Evolutionary conservation across 1,140 invertebrate genomes (phyloP), one percentile per base, ranked within the genome.

Genomic region (Anastrepha obliqua): DNA sequence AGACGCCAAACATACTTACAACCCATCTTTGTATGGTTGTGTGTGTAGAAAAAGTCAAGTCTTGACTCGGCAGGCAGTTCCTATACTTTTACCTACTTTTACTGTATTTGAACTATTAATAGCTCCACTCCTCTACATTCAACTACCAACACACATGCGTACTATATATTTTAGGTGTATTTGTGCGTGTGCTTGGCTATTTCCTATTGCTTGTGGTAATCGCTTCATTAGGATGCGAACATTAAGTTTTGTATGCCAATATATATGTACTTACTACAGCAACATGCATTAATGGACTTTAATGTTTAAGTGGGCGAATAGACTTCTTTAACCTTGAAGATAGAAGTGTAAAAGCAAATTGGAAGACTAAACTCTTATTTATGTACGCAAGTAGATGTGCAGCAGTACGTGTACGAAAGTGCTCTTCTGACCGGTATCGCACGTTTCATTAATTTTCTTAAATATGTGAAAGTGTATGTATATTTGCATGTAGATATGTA

Each of bases 141-240:
- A 17, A 51, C 47, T 62, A 81, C 9, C n/a, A 62, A 17, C 13
- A 62, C 60, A 20, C 11, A 17, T 55, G 1, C 47, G 2, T 47
- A 20, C 11, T n/a, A 42, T 65, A 8, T 65, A 9, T 44, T 44
- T 44, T 42, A 55, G 51, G n/a, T 55, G 9, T 29, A 15, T 20
- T 51, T 3, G 8, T 78, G 15, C 70, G 74, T 81, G 15, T 29
- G 44, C n/a, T 29, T 7, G 67, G 8, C 44, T 42, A 20, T 20
- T 81, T 55, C 17, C 47, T 20, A 29, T 81, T 81, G 44, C 74
- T 51, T 81, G 74, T 11, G 74, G 47, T 81, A 81, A 81, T 81
- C 74, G 74, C 74, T 81, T 81, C 47, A 81, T 81, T 81, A 81
- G 47, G 47, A 81, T 81, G 74, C 74, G 17, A 8, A 55, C 74